Evolutionary conservation across 2,888 invertebrate species (phyloP), one percentile per base, ranked within the genome.

Genomic region (Trachelus tabidus): DNA sequence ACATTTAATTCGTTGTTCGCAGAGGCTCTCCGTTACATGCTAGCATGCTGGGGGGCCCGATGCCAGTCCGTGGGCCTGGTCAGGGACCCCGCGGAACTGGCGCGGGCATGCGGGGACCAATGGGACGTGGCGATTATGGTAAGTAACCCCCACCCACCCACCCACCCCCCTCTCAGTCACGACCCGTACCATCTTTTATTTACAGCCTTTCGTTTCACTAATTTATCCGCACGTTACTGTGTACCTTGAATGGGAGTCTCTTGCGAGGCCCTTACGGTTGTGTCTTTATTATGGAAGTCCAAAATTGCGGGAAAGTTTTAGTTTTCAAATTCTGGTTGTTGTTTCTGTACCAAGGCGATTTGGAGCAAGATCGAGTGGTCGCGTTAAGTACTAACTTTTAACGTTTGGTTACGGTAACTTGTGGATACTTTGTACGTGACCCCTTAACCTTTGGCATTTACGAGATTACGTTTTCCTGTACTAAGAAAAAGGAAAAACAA

Each of bases 121-220:
- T 97, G 94, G 95, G 97, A 84, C 94, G 96, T 88, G 96, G 97
- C 86, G 97, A 97, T 92, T 97, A 97, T 93, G 97, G 97, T 97
- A 95, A 96, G 97, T 95, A 83, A 37, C 76, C 77, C 73, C 0
- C 34, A 34, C 1, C 35, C 35, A 35, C 3, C 12, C 34, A 11
- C 35, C 3, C 3, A 3, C 12, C 35, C 3, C 3, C 12, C 12
- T 35, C 76, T 35, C 76, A 79, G 79, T 79, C 73, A 73, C 69
- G 73, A 76, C 74, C 15, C 15, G 15, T 15, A 40, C 40, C 40
- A 40, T 40, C 1, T 15, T 40, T 40, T 40, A 40, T 15, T 40
- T 40, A 15, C 40, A 40, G 40, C 15, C 40, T 15, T 40, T 40
- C 15, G 40, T 40, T 40, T 40, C 6, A 4, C 15, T 15, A 6